Percentiles rank a stretch among this genome's conserved stretches.
Evolutionary conservation across 2,888 invertebrate species (phyloP).

Genomic region (Chrysolina americana): DNA sequence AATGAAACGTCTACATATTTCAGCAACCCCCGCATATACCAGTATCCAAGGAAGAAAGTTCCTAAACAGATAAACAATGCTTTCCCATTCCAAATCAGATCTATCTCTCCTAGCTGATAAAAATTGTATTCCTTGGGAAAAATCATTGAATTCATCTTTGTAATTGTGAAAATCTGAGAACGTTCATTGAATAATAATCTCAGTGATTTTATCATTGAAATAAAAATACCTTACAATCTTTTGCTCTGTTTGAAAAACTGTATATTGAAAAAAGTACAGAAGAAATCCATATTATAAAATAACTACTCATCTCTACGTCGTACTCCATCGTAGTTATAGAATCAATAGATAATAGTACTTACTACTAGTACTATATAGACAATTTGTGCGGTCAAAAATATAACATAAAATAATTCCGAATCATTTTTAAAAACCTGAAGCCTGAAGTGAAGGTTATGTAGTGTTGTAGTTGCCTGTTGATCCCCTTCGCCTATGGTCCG

Average conservation of each 20-base stretch:
- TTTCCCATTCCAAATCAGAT: constrained; percentile 82
- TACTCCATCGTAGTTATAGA: neutral
- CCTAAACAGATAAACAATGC: constrained; percentile 74
- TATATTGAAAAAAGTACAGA: constrained; percentile 74
- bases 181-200: constrained; percentile 25
- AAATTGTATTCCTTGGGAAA: constrained; percentile 74
- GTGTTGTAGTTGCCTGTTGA: too few relatives aligned
- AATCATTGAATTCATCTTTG: constrained; percentile 70
- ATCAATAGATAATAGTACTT: too few relatives aligned
- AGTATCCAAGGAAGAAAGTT: constrained; percentile 73
- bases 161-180: constrained; percentile 67
- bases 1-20: constrained; percentile 68
- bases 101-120: constrained; percentile 75
- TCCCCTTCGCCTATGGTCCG: too few relatives aligned
- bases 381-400: too few relatives aligned
- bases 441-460: too few relatives aligned
- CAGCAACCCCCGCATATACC: constrained; percentile 73
- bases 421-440: too few relatives aligned
- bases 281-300: constrained; percentile 73
- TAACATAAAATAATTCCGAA: too few relatives aligned
- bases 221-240: constrained; percentile 51
- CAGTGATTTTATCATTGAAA: constrained; percentile 11
- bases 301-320: constrained; percentile 58
- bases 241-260: constrained; percentile 71
- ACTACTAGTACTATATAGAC: too few relatives aligned